Evolutionary conservation across 2,888 invertebrate genomes (phyloP).

Genomic region (Ormyrus rosae): DNA sequence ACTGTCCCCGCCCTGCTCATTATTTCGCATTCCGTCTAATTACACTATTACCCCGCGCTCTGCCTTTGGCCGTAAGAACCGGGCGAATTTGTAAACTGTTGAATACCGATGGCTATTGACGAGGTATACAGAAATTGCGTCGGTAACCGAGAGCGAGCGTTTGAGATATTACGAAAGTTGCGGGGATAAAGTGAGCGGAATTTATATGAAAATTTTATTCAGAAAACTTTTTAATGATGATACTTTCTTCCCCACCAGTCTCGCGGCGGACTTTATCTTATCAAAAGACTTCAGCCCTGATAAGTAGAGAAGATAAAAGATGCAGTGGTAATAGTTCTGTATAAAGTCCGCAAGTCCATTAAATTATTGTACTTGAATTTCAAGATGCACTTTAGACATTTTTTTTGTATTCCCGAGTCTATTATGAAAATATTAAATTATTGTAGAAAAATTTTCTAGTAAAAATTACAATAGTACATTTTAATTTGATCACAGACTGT

Average conservation of each 20-base stretch:
- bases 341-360: too few species aligned
- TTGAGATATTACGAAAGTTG: background rate
- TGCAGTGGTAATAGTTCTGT: too few species aligned
- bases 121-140: background rate
- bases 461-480: too few species aligned
- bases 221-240: slow-evolving; percentile 1
- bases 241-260: background rate
- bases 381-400: too few species aligned
- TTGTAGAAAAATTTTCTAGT: too few species aligned
- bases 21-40: background rate
- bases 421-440: too few species aligned
- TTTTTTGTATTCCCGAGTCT: too few species aligned
- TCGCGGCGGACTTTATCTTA: background rate
- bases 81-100: background rate
- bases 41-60: background rate
- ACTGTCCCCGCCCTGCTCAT: background rate
- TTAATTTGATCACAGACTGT: too few species aligned
- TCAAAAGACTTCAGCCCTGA: background rate
- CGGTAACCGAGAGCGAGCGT: background rate
- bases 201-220: slow-evolving; percentile 6
- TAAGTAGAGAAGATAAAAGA: slow-evolving; percentile 4
- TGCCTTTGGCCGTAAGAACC: background rate
- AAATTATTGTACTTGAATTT: too few species aligned
- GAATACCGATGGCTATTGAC: background rate
- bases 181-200: background rate